Evolutionary conservation across 2,888 invertebrate species (phyloP), one percentile per base, ranked within the genome.

Genomic region (Coenonympha arcania): DNA sequence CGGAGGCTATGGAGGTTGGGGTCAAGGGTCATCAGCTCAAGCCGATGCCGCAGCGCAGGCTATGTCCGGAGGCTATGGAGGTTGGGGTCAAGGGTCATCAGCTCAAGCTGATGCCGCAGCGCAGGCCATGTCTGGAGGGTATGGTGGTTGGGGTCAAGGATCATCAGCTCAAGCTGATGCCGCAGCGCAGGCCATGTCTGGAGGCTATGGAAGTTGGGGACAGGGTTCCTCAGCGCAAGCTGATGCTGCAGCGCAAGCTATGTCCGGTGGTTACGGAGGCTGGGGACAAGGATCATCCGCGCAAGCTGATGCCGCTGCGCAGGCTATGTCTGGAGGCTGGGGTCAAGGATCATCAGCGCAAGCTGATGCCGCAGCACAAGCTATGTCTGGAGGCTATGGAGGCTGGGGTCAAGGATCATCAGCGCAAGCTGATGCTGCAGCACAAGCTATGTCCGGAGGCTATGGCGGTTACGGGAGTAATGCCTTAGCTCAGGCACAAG

Each of bases 61-160:
- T 1, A 1, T 8, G 3, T 8, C 22, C 9, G 56, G 40, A 19
- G 48, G 50, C 0, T 51, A 18, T 1, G 55, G 57, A 31, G 55
- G 60, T 4, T 37, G 22, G 8, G 22, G 22, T 6, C 54, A 58
- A 3, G 42, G 41, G 30, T 37, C 49, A 22, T 39, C 49, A 6
- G 52, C 55, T 2, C 40, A 43, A 26, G 54, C 63, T 3, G 42
- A 49, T 20, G 61, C 59, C 2, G 26, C 45, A 6, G 52, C 57
- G n/a, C 48, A 56, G 9, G 55, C 58, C 9, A 46, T 48, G 30
- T 30, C 50, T 16, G 39, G 49, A 6, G 52, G 53, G 1, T 49
- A 45, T 20, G 48, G 55, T 19, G 51, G 57, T 5, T 51, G 37
- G 18, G 55, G 51, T 4, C 9, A 9, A 28, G 28, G 15, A 15